These are phyloP conservation scores for Pterostichus madidus DNA, from an alignment of 2,888 invertebrate genomes.

Conservation along the genomic window DNA sequence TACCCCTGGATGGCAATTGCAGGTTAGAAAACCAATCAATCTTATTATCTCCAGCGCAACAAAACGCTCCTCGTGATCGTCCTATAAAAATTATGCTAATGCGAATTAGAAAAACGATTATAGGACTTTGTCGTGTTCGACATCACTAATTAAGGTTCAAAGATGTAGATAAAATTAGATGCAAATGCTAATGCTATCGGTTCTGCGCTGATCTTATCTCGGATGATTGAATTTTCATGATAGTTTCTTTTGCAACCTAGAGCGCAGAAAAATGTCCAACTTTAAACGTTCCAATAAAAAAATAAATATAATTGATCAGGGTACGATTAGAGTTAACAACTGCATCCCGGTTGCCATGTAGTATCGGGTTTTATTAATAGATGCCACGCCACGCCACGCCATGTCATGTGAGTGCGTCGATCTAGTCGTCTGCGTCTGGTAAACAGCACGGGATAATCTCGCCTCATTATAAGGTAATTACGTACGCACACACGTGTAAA, in stretches of 20 bases:
- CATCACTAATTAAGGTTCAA: slow-evolving; percentile 35
- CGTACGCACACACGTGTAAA: slow-evolving; percentile 4
- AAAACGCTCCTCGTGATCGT: not conserved
- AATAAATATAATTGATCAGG: slow-evolving; percentile 4
- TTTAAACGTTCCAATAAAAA: slow-evolving; percentile 8
- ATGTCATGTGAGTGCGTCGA: not conserved
- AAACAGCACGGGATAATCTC: slow-evolving; percentile 25
- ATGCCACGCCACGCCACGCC: not conserved
- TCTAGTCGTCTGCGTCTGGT: slow-evolving; percentile 6
- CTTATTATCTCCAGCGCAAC: slow-evolving; percentile 8
- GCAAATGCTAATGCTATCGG: slow-evolving; percentile 22
- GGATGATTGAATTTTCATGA: slow-evolving; percentile 45
- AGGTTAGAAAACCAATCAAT: slow-evolving; percentile 85
- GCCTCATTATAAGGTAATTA: slow-evolving; percentile 58
- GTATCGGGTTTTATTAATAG: slow-evolving; percentile 1
- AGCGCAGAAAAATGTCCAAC: not conserved
- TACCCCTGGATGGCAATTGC: slow-evolving; percentile 99
- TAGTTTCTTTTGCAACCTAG: slow-evolving; percentile 29
- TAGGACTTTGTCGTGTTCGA: slow-evolving; percentile 22
- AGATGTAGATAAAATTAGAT: slow-evolving; percentile 21
- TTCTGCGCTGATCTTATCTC: slow-evolving; percentile 30
- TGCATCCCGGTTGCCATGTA: not conserved
- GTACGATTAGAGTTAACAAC: not conserved
- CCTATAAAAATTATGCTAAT: slow-evolving; percentile 20
- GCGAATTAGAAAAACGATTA: slow-evolving; percentile 41